A percentile compares a stretch with the other conserved stretches of the same genome.
These are phyloP conservation scores for Hypotaenidia philippensis DNA, from an alignment of 2,797 vertebrate genomes.

Conservation along the genomic window DNA sequence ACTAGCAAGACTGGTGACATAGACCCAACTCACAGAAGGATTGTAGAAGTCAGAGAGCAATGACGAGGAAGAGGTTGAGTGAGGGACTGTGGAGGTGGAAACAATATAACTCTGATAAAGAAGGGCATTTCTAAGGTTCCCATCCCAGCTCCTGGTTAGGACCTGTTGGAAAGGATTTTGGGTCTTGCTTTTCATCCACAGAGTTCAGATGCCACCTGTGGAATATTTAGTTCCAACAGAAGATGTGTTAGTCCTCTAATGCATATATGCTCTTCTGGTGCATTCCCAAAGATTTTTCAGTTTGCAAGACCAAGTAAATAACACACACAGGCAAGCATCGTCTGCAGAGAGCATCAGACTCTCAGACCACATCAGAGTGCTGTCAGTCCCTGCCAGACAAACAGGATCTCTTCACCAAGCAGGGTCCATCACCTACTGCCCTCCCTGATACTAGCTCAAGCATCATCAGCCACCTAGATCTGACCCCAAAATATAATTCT, in stretches of 20 bases:
- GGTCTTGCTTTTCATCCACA: background rate
- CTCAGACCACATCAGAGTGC: background rate
- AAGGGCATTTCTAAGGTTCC: background rate
- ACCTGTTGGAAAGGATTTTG: background rate
- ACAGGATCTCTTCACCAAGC: background rate
- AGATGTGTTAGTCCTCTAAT: background rate
- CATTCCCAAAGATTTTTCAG: background rate
- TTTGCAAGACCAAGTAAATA: background rate
- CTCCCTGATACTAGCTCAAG: background rate
- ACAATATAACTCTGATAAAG: background rate
- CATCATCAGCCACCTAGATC: background rate
- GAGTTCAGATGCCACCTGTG: background rate
- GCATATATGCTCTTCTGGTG: background rate
- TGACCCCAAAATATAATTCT: background rate
- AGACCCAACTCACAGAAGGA: background rate
- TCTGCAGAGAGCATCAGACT: background rate
- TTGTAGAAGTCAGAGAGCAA: background rate
- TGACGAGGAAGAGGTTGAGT: background rate
- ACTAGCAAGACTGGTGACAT: background rate
- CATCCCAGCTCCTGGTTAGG: background rate
- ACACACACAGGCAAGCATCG: background rate
- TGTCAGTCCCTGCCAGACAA: background rate
- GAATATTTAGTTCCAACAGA: background rate
- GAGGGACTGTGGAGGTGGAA: background rate
- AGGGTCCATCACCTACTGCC: background rate